Conservation (phyloP, 2,113 vertebrate genomes). For the Columbina picui region DNA sequence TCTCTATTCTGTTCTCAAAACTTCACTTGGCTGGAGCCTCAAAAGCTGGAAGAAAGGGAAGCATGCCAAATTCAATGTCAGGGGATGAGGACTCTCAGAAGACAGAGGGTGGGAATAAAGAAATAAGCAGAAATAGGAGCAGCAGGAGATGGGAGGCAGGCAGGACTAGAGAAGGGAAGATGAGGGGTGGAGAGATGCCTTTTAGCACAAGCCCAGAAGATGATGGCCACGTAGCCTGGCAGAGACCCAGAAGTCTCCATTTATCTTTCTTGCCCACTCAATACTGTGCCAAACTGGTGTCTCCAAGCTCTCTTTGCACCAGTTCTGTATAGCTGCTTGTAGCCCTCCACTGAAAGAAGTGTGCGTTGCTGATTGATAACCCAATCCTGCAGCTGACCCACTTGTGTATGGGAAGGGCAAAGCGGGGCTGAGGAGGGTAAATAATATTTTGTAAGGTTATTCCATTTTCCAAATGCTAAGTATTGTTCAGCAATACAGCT, state of each 20-base stretch:
- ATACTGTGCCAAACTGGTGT: background rate
- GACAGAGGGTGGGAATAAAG: background rate
- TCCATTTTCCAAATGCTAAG: background rate
- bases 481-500: background rate
- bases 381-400: background rate
- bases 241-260: background rate
- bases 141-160: background rate
- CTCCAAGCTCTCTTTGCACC: background rate
- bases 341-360: background rate
- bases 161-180: background rate
- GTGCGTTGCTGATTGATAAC: accelerated
- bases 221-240: background rate
- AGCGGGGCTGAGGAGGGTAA: background rate
- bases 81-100: background rate
- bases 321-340: background rate
- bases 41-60: background rate
- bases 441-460: background rate
- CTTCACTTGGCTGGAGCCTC: background rate
- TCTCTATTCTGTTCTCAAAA: background rate
- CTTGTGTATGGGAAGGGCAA: background rate
- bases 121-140: background rate
- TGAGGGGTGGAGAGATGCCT: background rate
- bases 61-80: background rate
- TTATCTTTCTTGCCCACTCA: background rate
- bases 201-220: background rate